Conservation (phyloP, 2,113 vertebrate genomes). For the Zonotrichia leucophrys region DNA sequence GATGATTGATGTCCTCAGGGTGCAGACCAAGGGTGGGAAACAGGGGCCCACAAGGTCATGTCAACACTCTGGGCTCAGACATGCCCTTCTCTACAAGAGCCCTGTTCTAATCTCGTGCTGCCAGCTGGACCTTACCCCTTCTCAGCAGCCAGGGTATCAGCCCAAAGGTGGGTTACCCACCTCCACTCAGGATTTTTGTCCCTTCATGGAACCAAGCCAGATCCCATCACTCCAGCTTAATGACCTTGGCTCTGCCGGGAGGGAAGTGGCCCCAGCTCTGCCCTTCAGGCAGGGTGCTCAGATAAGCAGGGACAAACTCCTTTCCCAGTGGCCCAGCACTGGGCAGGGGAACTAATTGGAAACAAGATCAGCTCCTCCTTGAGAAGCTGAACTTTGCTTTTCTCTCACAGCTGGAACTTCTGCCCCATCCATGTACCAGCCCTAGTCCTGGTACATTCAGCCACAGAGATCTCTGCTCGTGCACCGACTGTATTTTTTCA, state of each 20-base stretch:
- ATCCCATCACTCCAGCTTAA: background rate
- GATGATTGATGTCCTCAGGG: background rate
- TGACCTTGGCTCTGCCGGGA: background rate
- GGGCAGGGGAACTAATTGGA: background rate
- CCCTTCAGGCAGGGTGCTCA: background rate
- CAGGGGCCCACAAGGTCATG: fast-evolving
- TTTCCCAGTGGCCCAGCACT: background rate
- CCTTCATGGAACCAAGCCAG: background rate
- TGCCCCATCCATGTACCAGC: background rate
- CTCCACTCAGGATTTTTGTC: background rate
- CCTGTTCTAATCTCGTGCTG: background rate
- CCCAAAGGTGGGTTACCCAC: no score
- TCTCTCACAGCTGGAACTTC: background rate
- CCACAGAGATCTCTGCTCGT: background rate
- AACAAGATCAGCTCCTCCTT: background rate
- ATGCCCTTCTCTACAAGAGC: background rate
- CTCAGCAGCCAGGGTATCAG: background rate
- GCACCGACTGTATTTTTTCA: slow-evolving; percentile 37
- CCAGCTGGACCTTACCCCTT: background rate
- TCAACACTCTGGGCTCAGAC: background rate
- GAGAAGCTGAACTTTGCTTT: background rate
- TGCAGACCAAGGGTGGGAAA: background rate
- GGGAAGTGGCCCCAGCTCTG: background rate
- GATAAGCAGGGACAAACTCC: background rate
- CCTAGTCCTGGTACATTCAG: background rate